Percentiles rank a stretch among this genome's conserved stretches.
phyloP scores from a whole-genome alignment of 2,113 vertebrate genomes.

The Reinhardtius hippoglossoides region DNA sequence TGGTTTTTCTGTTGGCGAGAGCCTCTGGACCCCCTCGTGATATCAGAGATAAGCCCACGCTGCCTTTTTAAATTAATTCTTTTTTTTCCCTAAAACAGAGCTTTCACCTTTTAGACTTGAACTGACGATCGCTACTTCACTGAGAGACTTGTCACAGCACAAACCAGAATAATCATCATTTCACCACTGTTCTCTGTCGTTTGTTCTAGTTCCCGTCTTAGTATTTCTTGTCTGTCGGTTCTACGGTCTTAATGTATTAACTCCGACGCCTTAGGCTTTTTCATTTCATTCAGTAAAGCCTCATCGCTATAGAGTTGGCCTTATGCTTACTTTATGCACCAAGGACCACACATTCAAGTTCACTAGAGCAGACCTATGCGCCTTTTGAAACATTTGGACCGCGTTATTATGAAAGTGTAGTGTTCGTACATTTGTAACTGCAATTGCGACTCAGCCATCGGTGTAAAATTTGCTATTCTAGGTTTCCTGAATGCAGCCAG shows the following conservation, averaged over 20 bases:
- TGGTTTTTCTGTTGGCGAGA: conserved; percentile 13
- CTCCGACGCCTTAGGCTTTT: conserved; percentile 72
- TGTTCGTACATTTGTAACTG: conserved; percentile 77
- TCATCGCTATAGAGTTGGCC: conserved; percentile 71
- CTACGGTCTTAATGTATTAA: conserved; percentile 68
- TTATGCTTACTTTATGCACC: conserved; percentile 83
- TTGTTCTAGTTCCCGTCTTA: conserved; percentile 45
- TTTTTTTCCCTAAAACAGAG: conserved; percentile 29
- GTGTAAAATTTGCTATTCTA: conserved; percentile 73
- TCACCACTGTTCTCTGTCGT: conserved; percentile 29
- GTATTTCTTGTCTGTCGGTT: conserved; percentile 61
- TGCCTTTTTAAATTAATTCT: conserved; percentile 15
- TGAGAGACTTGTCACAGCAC: conserved; percentile 16
- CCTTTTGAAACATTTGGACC: conserved; percentile 75
- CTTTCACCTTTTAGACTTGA: background rate
- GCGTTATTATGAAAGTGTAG: conserved; percentile 69
- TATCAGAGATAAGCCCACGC: conserved; percentile 24
- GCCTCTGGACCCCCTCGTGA: conserved; percentile 31
- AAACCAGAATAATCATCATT: conserved; percentile 35
- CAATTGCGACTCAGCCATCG: conserved; percentile 76
- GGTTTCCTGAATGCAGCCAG: conserved; percentile 69
- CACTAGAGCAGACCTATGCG: conserved; percentile 78
- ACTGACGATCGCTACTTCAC: conserved; percentile 13
- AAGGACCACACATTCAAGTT: conserved; percentile 80
- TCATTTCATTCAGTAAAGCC: conserved; percentile 74